Evolutionary conservation across 2,888 invertebrate genomes (phyloP).

Genomic region (Chorisops tibialis): DNA sequence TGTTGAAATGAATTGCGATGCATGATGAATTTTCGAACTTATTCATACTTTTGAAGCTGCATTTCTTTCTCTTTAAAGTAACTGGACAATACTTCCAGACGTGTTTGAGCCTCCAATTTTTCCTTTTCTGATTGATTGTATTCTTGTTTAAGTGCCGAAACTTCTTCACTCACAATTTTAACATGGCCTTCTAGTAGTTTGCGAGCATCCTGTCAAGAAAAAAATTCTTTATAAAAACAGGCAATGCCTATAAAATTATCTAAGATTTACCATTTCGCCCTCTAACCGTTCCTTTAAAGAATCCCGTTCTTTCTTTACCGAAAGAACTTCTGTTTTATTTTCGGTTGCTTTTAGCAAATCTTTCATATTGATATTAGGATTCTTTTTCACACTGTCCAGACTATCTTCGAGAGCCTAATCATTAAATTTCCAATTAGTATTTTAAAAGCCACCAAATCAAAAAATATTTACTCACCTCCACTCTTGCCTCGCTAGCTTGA

Average conservation of each 20-base stretch:
- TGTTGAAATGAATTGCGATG: conserved; percentile 10
- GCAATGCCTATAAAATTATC: not conserved
- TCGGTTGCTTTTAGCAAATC: conserved; percentile 58
- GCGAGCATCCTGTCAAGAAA: conserved; percentile 46
- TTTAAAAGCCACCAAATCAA: not conserved
- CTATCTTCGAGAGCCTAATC: conserved; percentile 53
- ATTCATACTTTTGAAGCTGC: conserved; percentile 76
- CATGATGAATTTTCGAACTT: not conserved
- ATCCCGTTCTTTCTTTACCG: conserved; percentile 57
- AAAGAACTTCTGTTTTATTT: conserved; percentile 59
- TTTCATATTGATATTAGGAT: conserved; percentile 50
- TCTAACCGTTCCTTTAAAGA: conserved; percentile 52
- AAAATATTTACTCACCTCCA: conserved; percentile 41
- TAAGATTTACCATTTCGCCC: conserved; percentile 47
- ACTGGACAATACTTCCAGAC: conserved; percentile 79
- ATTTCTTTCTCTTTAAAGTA: conserved; percentile 90
- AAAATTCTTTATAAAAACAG: not conserved
- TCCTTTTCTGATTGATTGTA: conserved; percentile 66
- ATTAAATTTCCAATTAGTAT: not conserved
- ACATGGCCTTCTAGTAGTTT: conserved; percentile 52
- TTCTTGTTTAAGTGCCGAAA: conserved; percentile 56
- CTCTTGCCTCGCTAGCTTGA: conserved; percentile 46
- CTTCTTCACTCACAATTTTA: conserved; percentile 53
- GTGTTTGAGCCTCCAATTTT: conserved; percentile 73
- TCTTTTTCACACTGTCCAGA: conserved; percentile 51